Evolutionary conservation across 1,140 invertebrate genomes (phyloP).

Genomic region (Onthophagus taurus): DNA sequence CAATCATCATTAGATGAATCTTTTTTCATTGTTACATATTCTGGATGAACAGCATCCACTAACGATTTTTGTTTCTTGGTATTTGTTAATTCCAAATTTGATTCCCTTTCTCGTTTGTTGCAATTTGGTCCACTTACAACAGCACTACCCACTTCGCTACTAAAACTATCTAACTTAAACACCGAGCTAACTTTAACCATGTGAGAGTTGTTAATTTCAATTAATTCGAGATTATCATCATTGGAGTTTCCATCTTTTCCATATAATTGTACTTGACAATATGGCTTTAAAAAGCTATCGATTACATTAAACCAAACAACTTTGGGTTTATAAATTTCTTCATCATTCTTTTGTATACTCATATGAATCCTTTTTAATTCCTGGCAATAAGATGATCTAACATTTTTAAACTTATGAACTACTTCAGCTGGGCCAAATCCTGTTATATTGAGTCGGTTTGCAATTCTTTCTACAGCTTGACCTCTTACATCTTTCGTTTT

Average conservation of each 20-base stretch:
- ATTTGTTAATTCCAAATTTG: too few relatives aligned
- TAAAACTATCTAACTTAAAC: too few relatives aligned
- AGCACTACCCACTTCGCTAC: too few relatives aligned
- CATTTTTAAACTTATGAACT: conserved; percentile 42
- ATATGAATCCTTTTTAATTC: conserved; percentile 40
- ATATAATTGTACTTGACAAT: not conserved
- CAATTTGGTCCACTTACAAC: too few relatives aligned
- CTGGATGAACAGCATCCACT: too few relatives aligned
- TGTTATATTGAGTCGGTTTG: conserved; percentile 37
- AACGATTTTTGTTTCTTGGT: too few relatives aligned
- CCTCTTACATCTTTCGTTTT: conserved; percentile 37
- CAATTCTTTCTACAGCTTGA: conserved; percentile 35
- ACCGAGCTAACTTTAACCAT: too few relatives aligned
- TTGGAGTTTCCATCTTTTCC: conserved; percentile 2
- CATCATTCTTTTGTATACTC: not conserved
- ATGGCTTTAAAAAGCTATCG: conserved; percentile 6
- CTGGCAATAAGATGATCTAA: conserved; percentile 40
- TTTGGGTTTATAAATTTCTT: conserved; percentile 8
- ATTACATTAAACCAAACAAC: conserved; percentile 9
- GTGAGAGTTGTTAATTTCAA: too few relatives aligned
- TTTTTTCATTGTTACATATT: too few relatives aligned
- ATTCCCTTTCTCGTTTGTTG: too few relatives aligned
- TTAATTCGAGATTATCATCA: too few relatives aligned
- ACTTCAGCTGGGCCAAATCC: conserved; percentile 36
- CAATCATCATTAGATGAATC: too few relatives aligned